phyloP scores from a whole-genome alignment of 2,113 vertebrate genomes.

The Malurus melanocephalus region DNA sequence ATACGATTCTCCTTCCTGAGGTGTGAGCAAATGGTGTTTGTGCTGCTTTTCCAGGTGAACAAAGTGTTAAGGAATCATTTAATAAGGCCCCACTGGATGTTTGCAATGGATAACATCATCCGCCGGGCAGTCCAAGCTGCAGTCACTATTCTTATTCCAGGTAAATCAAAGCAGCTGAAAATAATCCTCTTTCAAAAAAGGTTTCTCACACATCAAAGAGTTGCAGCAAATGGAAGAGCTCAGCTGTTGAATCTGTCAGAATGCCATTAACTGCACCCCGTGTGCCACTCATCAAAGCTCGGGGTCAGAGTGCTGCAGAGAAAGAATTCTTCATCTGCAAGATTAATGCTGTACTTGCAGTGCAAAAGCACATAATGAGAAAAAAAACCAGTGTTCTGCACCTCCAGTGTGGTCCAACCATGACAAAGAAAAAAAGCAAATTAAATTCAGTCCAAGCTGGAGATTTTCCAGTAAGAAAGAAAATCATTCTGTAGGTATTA shows the following conservation, averaged over 20 bases:
- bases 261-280: not conserved
- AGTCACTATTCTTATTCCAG: conserved; percentile 90
- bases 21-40: not conserved
- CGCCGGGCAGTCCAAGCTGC: conserved; percentile 90
- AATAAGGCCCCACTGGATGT: conserved; percentile 95
- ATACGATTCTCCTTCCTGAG: not conserved
- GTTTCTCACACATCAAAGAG: not conserved
- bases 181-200: not conserved
- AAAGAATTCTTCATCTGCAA: not conserved
- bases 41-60: conserved; percentile 79
- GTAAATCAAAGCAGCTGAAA: conserved; percentile 66
- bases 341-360: not conserved
- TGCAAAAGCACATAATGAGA: not conserved
- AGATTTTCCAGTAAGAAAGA: not conserved
- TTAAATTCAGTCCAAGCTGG: not conserved
- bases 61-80: conserved; percentile 90
- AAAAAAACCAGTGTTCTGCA: not conserved
- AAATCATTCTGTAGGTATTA: not conserved
- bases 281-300: not conserved
- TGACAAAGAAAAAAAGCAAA: not conserved
- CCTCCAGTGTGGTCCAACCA: not conserved
- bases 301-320: not conserved
- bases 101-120: conserved; percentile 95
- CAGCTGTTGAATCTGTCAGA: not conserved
- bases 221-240: not conserved